Base-by-base conservation (phyloP, 2,797 vertebrate species). In the Gymnoscopelus braueri region DNA sequence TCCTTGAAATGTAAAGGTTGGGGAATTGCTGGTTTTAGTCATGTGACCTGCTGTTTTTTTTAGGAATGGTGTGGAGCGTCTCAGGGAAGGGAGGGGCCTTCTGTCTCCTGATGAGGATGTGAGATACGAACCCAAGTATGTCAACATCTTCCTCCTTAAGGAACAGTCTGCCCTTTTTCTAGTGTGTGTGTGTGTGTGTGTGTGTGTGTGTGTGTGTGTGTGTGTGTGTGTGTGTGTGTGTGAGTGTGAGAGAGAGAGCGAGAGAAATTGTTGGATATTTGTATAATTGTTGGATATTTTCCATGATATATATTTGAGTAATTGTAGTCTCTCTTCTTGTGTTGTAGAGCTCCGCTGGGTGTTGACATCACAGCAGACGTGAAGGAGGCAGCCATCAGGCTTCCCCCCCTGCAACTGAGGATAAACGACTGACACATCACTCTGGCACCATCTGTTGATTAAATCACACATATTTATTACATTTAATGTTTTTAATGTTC, bases 51-150 rank as follows among this genome's bases (percentile, higher is more conserved):
- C 9, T 39, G 14, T 13, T 35, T 15, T 1, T 12, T 65, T 4
- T 73, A 99, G 98, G 98, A 99, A 99, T 4, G 97, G 97, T 19
- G 86, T 99, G 61, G 98, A 99, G 77, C 94, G 94, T 74, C 79
- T 99, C 63, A 93, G 85, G 78, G 93, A 94, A 79, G 95, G 95
- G 56, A 87, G 91, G 52, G 96, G 95, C n/a, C 76, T 99, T 29
- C 81, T 98, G 32, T 64, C 92, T 24, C 87, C 92, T 0, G 0
- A 87, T 24, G 92, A 93, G 4, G 88, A 92, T 2, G 76, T 98
- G 76, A 62, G 72, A 76, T 99, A 97, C 0, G 95, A 98, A 77
- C 95, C 97, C 0, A 98, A 94, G 98, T 98, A 83, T 55, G 95
- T 86, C 39, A 5, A 5, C 3, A 10, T n/a, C 24, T 35, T 12